Percentiles rank a stretch among this genome's conserved stretches.
Evolutionary conservation across 2,888 invertebrate genomes (phyloP).

Genomic region (Dicranocentrus wangi): DNA sequence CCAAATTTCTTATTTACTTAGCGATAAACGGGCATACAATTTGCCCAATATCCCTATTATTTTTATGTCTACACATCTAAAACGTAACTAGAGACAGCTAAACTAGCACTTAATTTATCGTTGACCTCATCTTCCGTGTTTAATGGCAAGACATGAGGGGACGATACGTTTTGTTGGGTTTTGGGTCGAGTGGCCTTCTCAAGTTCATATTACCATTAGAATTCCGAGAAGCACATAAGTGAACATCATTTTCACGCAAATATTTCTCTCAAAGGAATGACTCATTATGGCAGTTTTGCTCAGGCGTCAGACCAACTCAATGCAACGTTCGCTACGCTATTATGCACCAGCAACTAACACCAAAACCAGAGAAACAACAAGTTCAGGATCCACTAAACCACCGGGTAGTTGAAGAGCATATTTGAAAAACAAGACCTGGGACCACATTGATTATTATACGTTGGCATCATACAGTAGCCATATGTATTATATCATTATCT

Average conservation of each 20-base stretch:
- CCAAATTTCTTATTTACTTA: no score
- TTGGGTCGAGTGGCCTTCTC: background rate
- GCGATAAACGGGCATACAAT: no score
- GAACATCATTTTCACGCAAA: background rate
- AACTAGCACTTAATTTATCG: no score
- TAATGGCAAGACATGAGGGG: no score
- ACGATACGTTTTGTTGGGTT: no score
- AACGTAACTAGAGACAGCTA: no score
- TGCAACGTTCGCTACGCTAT: background rate
- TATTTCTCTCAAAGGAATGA: background rate
- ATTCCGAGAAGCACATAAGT: no score
- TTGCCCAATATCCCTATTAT: no score
- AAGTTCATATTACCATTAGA: no score
- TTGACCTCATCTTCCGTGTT: no score
- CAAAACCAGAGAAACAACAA: background rate
- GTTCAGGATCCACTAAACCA: background rate
- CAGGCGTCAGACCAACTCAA: constrained; percentile 11
- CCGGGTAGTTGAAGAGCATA: background rate
- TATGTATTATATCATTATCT: constrained; percentile 35
- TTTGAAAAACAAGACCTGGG: background rate
- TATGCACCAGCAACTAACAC: background rate
- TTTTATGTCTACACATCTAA: no score
- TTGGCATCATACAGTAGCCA: constrained; percentile 30
- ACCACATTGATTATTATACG: background rate
- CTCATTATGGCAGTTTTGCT: constrained; percentile 5